Conservation (phyloP, 2,797 vertebrate species). For the Gallinago stenura region DNA sequence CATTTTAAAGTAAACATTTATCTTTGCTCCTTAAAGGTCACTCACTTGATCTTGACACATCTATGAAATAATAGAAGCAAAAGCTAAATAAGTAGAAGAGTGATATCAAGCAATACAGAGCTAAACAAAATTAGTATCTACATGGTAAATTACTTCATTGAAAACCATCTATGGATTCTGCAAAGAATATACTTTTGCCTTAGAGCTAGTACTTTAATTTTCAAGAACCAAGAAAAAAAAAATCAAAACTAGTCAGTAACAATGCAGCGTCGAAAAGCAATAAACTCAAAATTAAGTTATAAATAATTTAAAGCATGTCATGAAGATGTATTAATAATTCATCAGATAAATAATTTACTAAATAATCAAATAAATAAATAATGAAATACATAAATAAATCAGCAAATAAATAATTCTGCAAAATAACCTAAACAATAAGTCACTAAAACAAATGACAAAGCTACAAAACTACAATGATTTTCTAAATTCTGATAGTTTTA, state of each 20-base stretch:
- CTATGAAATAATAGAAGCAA: constrained; percentile 10
- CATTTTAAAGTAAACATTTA: not conserved
- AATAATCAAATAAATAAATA: constrained; percentile 99
- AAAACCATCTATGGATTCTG: constrained; percentile 80
- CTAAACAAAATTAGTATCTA: constrained; percentile 74
- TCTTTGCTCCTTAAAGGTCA: constrained; percentile 48
- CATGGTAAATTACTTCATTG: constrained; percentile 79
- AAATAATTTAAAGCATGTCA: constrained; percentile 98
- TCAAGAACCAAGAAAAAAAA: constrained; percentile 88
- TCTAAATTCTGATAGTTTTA: constrained; percentile 84
- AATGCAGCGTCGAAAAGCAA: constrained; percentile 96
- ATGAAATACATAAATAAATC: constrained; percentile 98
- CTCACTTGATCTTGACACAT: constrained; percentile 9
- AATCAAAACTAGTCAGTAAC: constrained; percentile 92
- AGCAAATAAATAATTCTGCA: constrained; percentile 95
- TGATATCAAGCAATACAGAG: constrained; percentile 21
- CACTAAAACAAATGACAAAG: constrained; percentile 86
- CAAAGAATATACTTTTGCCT: constrained; percentile 87
- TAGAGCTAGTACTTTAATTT: constrained; percentile 95
- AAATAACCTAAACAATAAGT: constrained; percentile 88
- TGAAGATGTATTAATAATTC: constrained; percentile 99
- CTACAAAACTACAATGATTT: constrained; percentile 82
- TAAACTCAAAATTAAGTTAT: constrained; percentile 99
- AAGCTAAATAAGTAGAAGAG: constrained; percentile 52
- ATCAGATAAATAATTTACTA: constrained; percentile 99